Evolutionary conservation across 30 jellyfish, hydroid and myxozoan species (phyloP), one percentile per base, ranked within the genome.

Genomic region (Hydractinia symbiolongicarpus): DNA sequence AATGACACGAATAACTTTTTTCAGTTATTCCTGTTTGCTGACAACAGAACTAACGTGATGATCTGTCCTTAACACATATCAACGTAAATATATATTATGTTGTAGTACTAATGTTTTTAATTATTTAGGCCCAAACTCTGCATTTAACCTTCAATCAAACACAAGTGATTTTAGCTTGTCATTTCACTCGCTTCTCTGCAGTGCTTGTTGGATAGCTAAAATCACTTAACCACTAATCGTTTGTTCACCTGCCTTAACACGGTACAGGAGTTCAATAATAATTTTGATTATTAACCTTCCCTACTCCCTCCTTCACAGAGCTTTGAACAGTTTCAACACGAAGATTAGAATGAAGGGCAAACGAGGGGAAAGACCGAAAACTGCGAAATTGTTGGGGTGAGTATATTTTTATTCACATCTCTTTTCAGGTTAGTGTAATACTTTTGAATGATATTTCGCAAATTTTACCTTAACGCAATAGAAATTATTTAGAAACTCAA

Each of bases 321-420:
- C 98, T 9, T 66, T 88, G 86, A 93, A 93, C 81, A 67, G 90
- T n/a, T 87, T 93, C 68, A 93, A 93, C 72, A 86, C 98, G 40
- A 93, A 93, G 77, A 93, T 93, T 77, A 93, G 88, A 73, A 88
- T 93, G 83, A 87, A 87, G 73, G 95, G 96, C 19, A 74, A 94
- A 57, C 81, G 95, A 40, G 96, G 96, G 51, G 95, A 87, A 75
- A 75, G 96, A 55, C 98, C 98, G 8, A 93, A 83, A 72, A 93
- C 98, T 52, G 98, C 98, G 13, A 93, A 93, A 81, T 50, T 57
- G 16, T 82, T 87, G 51, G 96, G 96, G 98, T 93, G 73, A 78
- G 91, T 81, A 30, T 30, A 30, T 30, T 30, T 30, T 30, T 30
- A 30, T 30, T 30, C 44, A 30, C 2, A 30, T 30, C 44, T 30